Conservation (phyloP, 1,140 invertebrate species). For the Maniola jurtina region DNA sequence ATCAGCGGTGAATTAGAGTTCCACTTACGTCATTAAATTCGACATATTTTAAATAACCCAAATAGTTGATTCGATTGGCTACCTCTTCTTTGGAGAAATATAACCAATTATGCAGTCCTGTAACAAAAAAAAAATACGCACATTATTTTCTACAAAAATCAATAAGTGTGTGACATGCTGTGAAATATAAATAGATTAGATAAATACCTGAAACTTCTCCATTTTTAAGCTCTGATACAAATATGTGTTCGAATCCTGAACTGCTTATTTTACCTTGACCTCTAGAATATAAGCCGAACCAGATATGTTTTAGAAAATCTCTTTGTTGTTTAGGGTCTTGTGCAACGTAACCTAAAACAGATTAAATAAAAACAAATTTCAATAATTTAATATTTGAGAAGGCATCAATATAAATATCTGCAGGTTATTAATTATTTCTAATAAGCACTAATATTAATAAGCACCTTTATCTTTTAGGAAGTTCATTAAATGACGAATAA, state of each 20-base stretch:
- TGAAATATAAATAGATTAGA: not conserved
- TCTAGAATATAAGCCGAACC: constrained; percentile 90
- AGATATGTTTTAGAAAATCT: constrained; percentile 86
- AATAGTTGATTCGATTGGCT: constrained; percentile 84
- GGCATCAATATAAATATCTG: not conserved
- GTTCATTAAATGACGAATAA: constrained; percentile 86
- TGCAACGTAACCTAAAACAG: constrained; percentile 74
- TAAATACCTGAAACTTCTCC: constrained; percentile 82
- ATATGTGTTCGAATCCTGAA: constrained; percentile 93
- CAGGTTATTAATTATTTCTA: no score
- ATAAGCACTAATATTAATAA: no score
- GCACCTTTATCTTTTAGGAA: constrained; percentile 85
- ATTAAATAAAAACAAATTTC: not conserved
- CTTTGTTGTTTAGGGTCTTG: constrained; percentile 84
- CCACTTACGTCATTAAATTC: constrained; percentile 85
- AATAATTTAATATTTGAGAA: no score
- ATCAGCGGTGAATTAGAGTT: not conserved
- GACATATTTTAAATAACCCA: constrained; percentile 87
- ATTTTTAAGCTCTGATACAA: constrained; percentile 90
- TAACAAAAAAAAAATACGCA: constrained; percentile 64
- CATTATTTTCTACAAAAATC: not conserved
- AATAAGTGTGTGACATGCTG: no score
- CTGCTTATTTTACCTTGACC: constrained; percentile 87
- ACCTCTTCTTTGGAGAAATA: constrained; percentile 89
- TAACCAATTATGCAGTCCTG: constrained; percentile 94